These are phyloP conservation scores for Cantharis nigra DNA, from an alignment of 2,888 invertebrate genomes.

Conservation along the genomic window DNA sequence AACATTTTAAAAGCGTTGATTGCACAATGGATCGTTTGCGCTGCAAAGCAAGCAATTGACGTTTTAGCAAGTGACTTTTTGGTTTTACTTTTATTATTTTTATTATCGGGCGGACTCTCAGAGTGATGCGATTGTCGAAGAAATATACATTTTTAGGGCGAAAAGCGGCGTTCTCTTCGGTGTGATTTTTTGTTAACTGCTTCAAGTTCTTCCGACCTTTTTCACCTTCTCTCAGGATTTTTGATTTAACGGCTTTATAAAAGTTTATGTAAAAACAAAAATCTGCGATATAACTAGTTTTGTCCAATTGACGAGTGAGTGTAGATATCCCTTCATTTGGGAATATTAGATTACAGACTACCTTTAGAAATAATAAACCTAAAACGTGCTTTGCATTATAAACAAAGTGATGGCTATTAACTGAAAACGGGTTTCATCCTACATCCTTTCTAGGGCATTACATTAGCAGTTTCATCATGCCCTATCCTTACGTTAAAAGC, in stretches of 20 bases:
- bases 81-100: not conserved
- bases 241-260: not conserved
- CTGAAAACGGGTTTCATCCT: constrained; percentile 24
- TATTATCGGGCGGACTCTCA: not conserved
- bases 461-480: constrained; percentile 32
- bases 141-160: not conserved
- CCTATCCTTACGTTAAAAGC: constrained; percentile 28
- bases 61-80: not conserved
- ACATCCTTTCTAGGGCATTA: constrained; percentile 26
- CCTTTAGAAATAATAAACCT: constrained; percentile 30
- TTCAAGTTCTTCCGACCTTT: not conserved
- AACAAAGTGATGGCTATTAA: constrained; percentile 28
- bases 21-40: not conserved
- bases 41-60: not conserved
- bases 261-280: not conserved
- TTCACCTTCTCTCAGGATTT: not conserved
- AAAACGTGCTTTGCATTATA: constrained; percentile 28
- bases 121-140: not conserved
- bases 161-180: not conserved
- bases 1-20: not conserved
- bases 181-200: not conserved
- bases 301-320: constrained; percentile 12
- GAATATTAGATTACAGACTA: constrained; percentile 28
- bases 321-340: constrained; percentile 23
- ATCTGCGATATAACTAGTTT: not conserved